Percentiles rank a stretch among this genome's conserved stretches.
These are phyloP conservation scores for Meles meles DNA, from an alignment of 2,113 vertebrate genomes.

Conservation along the genomic window DNA sequence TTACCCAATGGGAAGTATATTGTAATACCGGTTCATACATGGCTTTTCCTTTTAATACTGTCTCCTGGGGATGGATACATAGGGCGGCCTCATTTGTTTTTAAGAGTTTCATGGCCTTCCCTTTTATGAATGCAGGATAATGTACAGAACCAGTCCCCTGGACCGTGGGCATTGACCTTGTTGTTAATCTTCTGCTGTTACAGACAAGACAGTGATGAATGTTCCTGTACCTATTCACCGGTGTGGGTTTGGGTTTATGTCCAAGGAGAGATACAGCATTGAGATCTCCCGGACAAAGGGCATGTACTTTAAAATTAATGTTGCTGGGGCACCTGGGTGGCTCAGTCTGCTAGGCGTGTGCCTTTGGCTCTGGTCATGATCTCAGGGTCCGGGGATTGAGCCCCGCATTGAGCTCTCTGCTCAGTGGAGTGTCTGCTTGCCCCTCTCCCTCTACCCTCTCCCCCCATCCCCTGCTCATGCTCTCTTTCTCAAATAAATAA, in stretches of 20 bases:
- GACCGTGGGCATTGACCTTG: neutral
- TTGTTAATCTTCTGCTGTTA: neutral
- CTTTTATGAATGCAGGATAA: neutral
- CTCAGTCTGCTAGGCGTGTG: neutral
- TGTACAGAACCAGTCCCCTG: neutral
- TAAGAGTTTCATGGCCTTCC: neutral
- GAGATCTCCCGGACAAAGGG: neutral
- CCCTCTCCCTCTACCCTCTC: neutral
- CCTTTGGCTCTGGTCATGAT: neutral
- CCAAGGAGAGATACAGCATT: no score
- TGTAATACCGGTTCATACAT: neutral
- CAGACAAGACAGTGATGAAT: neutral
- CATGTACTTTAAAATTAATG: neutral
- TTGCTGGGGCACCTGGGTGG: neutral
- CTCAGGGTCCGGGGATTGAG: neutral
- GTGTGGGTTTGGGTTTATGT: neutral
- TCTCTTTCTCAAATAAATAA: neutral
- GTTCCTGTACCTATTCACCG: neutral
- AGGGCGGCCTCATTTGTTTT: neutral
- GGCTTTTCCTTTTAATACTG: neutral
- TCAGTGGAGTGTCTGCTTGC: neutral
- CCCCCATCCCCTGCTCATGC: neutral
- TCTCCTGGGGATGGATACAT: neutral
- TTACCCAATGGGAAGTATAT: neutral
- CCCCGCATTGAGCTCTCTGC: no score